Base-by-base conservation (phyloP, 1,140 invertebrate species). In the Eupristina koningsbergeri region DNA sequence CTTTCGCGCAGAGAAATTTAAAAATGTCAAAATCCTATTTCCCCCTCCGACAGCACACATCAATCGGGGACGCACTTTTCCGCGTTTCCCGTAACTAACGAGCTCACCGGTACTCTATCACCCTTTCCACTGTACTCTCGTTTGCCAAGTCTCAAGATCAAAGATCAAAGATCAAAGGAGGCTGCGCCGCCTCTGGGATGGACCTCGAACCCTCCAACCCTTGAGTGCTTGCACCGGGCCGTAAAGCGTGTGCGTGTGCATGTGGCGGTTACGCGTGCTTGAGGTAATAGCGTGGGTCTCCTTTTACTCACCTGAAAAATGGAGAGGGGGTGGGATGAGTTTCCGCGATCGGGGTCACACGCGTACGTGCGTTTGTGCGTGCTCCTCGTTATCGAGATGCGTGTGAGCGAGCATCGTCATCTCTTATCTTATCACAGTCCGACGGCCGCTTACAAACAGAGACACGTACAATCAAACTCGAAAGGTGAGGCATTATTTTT, bases 331-430 rank as follows among this genome's bases (percentile, higher is more conserved):
- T 45, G 41, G 41, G 19, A 17, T 15, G 50, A 58, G 22, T 3
- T 39, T 31, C 64, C 29, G 53, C 61, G 58, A 77, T 82, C 81
- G 77, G 81, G 73, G 81, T 69, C 74, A 77, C 58, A 82, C 19
- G 0, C 26, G 80, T 13, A 39, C 31, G 47, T 41, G 47, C 31
- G 36, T 50, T 74, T 71, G 26, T 50, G 58, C 69, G n/a, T 39
- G n/a, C 26, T 61, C 50, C 39, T 61, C 61, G 15, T 64, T 31
- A 64, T 0, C 11, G 31, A 11, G 61, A 31, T 15, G n/a, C 61
- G 31, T 11, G 61, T 31, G 61, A 64, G 22, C 15, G n/a, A 26
- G 13, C 1, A n/a, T n/a, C n/a, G 61, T 64, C n/a, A n/a, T n/a
- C n/a, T n/a, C n/a, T 69, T 80, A 69, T 80, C 79, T 80, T 71